Base-by-base conservation (phyloP, 2,888 invertebrate genomes). In the Pocota personata region DNA sequence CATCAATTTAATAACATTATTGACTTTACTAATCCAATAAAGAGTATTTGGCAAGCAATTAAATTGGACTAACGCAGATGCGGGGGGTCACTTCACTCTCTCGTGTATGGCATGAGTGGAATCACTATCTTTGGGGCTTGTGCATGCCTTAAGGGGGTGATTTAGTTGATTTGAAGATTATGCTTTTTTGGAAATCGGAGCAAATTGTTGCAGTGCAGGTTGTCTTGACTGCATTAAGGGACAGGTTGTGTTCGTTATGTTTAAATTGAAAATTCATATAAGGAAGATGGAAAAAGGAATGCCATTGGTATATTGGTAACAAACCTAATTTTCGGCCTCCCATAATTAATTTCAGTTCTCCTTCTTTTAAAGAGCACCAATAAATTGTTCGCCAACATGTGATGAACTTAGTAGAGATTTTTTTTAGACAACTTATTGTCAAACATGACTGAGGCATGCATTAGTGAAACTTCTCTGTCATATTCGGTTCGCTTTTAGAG, bases 1-100 rank as follows among this genome's bases (percentile, higher is more conserved):
- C 86, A 86, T 71, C 67, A 75, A 71, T 76, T 76, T 52, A 86
- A 80, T 71, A 52, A 71, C 55, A 71, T 82, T 80, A 80, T 82
- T 86, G 86, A 80, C 71, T 86, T 48, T 27, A 52, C 66, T 60
- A 76, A 76, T 71, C 71, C 76, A 60, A 67, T 60, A 71, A 60
- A 62, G 73, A 78, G 79, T 69, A 69, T 79, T 84, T 79, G 79
- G 75, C 64, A 75, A 86, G 82, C 82, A 86, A 72, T 86, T 82
- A 82, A 66, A 82, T 76, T 75, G 69, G 67, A 69, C 62, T 69
- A 60, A 69, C 66, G 67, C 77, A 52, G 58, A 50, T 8, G 10
- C 10, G 8, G 6, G 8, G 3, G 14, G 40, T n/a, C 12, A 1
- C 1, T 4, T 4, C 30, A 1, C 2, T 4, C 30, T 3, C 30